A percentile compares a stretch with the other conserved stretches of the same genome.
phyloP scores from a whole-genome alignment of 2,888 invertebrate genomes.

The Leptopilina drosophilae region DNA sequence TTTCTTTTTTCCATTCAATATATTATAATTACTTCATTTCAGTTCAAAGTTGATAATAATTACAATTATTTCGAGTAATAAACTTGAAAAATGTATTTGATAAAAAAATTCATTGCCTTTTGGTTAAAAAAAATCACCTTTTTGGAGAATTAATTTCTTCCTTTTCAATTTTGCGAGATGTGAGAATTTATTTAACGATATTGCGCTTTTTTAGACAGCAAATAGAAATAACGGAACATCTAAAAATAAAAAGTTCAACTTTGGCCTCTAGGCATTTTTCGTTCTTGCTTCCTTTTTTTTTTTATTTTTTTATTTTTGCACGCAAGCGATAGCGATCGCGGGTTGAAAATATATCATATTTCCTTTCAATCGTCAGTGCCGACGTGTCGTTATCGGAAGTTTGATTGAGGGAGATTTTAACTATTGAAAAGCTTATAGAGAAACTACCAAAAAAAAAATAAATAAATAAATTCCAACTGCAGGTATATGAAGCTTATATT shows the following conservation, averaged over 20 bases:
- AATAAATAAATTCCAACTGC: not conserved
- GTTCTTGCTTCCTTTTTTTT: not conserved
- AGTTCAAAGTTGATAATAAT: no score
- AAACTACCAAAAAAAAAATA: not conserved
- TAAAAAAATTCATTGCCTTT: no score
- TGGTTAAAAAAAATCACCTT: no score
- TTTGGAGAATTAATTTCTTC: no score
- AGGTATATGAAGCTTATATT: not conserved
- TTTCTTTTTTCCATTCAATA: no score
- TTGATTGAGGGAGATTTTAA: slow-evolving; percentile 17
- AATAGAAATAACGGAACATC: slow-evolving; percentile 12
- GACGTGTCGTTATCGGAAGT: slow-evolving; percentile 40
- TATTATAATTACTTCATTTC: no score
- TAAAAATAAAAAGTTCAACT: slow-evolving; percentile 21
- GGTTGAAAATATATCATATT: slow-evolving; percentile 24
- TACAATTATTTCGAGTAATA: no score
- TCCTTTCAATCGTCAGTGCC: slow-evolving; percentile 29
- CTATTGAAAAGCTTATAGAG: slow-evolving; percentile 18
- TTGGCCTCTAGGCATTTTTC: not conserved
- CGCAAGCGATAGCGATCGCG: slow-evolving; percentile 19
- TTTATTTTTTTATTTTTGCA: not conserved
- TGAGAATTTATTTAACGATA: no score
- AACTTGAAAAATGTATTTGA: no score
- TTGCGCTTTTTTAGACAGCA: slow-evolving; percentile 12
- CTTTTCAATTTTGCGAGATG: no score